These are phyloP conservation scores for Tanypteryx hageni DNA, from an alignment of 2,888 invertebrate genomes.

Conservation along the genomic window DNA sequence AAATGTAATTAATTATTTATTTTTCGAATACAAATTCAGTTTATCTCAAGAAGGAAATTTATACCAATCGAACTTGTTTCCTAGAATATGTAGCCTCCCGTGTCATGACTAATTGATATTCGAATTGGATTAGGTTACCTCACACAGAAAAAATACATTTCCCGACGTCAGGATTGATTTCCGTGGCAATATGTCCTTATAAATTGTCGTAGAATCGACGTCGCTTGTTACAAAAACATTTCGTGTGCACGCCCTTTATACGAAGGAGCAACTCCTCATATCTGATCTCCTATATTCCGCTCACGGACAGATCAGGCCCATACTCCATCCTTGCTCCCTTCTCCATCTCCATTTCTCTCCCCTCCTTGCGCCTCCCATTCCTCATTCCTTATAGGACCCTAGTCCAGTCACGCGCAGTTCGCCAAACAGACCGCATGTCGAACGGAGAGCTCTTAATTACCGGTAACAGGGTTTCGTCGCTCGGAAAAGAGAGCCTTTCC, in stretches of 20 bases:
- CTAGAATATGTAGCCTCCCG: too few relatives aligned
- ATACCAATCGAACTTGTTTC: too few relatives aligned
- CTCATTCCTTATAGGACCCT: slow-evolving; percentile 55
- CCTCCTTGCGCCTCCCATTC: not conserved
- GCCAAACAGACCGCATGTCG: slow-evolving; percentile 62
- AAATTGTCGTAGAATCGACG: not conserved
- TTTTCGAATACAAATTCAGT: too few relatives aligned
- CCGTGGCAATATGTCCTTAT: not conserved
- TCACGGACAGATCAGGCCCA: slow-evolving; percentile 17
- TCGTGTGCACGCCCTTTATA: not conserved
- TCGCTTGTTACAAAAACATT: not conserved
- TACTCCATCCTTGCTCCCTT: not conserved
- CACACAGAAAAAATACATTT: too few relatives aligned
- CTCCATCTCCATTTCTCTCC: not conserved
- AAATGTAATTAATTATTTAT: too few relatives aligned
- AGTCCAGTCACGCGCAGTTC: slow-evolving; percentile 53
- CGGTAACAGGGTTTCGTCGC: slow-evolving; percentile 64
- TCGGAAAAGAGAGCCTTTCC: slow-evolving; percentile 43
- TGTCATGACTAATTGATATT: too few relatives aligned
- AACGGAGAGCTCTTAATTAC: slow-evolving; percentile 64
- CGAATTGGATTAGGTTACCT: too few relatives aligned
- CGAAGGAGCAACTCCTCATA: not conserved
- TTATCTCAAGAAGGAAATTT: too few relatives aligned
- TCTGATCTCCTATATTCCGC: slow-evolving; percentile 3
- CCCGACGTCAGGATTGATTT: not conserved